Evolutionary conservation across 2,888 invertebrate species (phyloP), one percentile per base, ranked within the genome.

Genomic region (Ennomos erosarius): DNA sequence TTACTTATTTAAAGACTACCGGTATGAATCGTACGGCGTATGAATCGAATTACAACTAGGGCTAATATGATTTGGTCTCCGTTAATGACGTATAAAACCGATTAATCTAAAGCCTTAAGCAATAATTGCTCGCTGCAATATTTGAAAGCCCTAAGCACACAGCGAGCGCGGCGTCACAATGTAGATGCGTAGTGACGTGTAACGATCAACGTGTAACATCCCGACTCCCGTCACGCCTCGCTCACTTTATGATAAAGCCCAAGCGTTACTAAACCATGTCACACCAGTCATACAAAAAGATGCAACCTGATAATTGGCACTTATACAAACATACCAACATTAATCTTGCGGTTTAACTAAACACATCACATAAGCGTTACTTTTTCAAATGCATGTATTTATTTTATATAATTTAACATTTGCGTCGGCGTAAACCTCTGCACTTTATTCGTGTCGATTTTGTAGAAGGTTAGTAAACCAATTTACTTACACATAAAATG

Each of bases 1-100:
- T 51, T 55, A 55, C 55, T 60, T 60, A 55, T 51, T 51, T 59
- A 43, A 37, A 60, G 34, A 55, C 47, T 55, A 60, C 51, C 16
- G 39, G 13, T 51, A 52, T 26, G 26, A 26, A 26, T 4, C 26
- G 26, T 6, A 26, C 26, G 26, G 43, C 11, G 54, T 12, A 42
- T 54, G 55, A 47, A 52, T 55, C 34, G 55, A 60, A 60, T 45
- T 46, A 59, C 50, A 45, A 49, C 55, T 55, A 59, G 26, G 37
- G 46, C 46, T 50, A 51, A 38, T 44, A 50, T 40, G 37, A 46
- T 51, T 59, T 55, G 55, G 59, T 59, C 59, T 54, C 49, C 16
- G 50, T 49, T 45, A 49, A 43, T 42, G 46, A 54, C 37, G 38
- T 38, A 12, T 42, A 48, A 36, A 53, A 43, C 48, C 49, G 43